Conservation (phyloP, 1,140 invertebrate genomes). For the Trichoplusia ni region DNA sequence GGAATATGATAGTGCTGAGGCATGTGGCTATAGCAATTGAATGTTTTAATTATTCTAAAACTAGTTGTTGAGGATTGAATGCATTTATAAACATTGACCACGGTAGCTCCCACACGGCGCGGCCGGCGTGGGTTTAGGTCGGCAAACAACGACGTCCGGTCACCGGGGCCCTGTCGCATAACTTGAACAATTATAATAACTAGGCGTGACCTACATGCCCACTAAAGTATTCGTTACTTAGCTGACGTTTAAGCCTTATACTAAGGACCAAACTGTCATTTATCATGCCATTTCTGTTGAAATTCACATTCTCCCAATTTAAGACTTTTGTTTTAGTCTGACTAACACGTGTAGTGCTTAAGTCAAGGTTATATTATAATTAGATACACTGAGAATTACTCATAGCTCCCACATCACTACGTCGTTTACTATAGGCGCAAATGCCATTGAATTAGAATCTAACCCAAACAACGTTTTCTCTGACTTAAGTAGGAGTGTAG, state of each 20-base stretch:
- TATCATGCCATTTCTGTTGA: background rate
- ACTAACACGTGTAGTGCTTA: background rate
- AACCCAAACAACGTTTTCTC: constrained; percentile 27
- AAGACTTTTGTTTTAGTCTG: too few species aligned
- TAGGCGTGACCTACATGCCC: constrained; percentile 30
- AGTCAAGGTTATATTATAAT: background rate
- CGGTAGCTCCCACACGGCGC: constrained; percentile 58
- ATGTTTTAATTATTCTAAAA: constrained; percentile 16
- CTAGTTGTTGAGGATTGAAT: constrained; percentile 15
- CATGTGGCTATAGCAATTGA: background rate
- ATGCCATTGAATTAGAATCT: constrained; percentile 12
- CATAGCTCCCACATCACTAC: background rate
- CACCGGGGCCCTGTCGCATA: constrained; percentile 44
- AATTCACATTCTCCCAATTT: too few species aligned
- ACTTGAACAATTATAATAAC: constrained; percentile 35
- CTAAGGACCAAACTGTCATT: constrained; percentile 8
- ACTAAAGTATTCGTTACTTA: constrained; percentile 19
- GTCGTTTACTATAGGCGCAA: background rate
- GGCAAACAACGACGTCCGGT: constrained; percentile 71
- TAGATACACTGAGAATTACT: background rate
- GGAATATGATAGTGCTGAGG: background rate
- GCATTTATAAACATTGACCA: constrained; percentile 48
- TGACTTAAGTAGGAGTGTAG: constrained; percentile 24
- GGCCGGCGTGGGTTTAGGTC: constrained; percentile 60
- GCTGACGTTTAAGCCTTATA: background rate